Evolutionary conservation across 2,797 vertebrate genomes (phyloP).

Genomic region (Coreius guichenoti): DNA sequence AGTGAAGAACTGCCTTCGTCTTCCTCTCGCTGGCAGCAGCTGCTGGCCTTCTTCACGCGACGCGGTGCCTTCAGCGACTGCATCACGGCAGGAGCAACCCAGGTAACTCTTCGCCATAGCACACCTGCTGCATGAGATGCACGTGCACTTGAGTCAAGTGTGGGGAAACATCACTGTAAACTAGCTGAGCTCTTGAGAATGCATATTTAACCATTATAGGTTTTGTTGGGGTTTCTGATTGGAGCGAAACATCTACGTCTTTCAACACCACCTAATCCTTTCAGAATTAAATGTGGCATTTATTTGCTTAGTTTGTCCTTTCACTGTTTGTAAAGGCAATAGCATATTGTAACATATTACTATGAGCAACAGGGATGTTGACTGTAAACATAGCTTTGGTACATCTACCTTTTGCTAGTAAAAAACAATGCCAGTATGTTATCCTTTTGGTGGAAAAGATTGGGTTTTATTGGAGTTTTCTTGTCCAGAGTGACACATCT

Average conservation of each 20-base stretch:
- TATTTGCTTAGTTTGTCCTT: conserved; percentile 29
- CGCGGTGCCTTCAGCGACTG: conserved; percentile 96
- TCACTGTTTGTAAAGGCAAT: conserved; percentile 1
- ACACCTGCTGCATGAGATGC: conserved; percentile 55
- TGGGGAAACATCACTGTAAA: conserved; percentile 7
- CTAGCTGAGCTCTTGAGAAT: neutral
- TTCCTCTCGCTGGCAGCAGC: conserved; percentile 93
- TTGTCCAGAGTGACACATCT: neutral
- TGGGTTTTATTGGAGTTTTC: neutral
- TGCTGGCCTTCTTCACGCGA: conserved; percentile 92
- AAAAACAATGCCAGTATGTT: neutral
- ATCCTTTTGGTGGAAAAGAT: neutral
- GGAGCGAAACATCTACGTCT: neutral
- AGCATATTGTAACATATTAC: neutral
- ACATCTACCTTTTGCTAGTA: neutral
- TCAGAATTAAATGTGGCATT: neutral
- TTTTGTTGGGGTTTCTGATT: neutral
- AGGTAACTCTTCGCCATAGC: conserved; percentile 82
- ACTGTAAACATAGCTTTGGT: neutral
- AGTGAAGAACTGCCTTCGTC: conserved; percentile 85
- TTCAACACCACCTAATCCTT: conserved; percentile 1
- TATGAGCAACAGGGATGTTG: neutral
- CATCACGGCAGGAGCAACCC: conserved; percentile 87
- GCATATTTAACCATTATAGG: neutral
- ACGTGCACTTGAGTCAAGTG: neutral